These are phyloP conservation scores for Orthonyx spaldingii DNA, from an alignment of 2,113 vertebrate genomes.

Conservation along the genomic window DNA sequence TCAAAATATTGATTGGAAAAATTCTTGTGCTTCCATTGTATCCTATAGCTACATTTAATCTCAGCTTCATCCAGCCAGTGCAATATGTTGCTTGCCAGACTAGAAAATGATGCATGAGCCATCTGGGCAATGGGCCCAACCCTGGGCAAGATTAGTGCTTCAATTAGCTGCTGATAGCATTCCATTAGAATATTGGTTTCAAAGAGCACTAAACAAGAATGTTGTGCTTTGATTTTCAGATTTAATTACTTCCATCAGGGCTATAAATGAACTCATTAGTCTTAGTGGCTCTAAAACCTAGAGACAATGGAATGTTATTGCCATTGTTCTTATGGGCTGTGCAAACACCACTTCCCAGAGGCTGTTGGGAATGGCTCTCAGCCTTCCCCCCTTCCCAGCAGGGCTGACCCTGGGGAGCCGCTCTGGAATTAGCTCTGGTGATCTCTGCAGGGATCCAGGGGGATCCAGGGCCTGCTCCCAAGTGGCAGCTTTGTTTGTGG, in stretches of 20 bases:
- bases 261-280: constrained; percentile 89
- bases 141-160: constrained; percentile 69
- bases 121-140: constrained; percentile 69
- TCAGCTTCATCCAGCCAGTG: neutral
- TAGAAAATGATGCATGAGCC: constrained; percentile 70
- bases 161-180: constrained; percentile 73
- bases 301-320: constrained; percentile 64
- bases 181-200: constrained; percentile 74
- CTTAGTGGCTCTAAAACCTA: constrained; percentile 73
- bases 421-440: neutral
- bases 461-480: neutral
- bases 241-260: constrained; percentile 88
- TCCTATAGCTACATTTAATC: constrained; percentile 10
- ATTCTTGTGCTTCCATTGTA: neutral
- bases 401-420: neutral
- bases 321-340: constrained; percentile 31
- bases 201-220: constrained; percentile 75
- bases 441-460: neutral
- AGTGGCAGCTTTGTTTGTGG: neutral
- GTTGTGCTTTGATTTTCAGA: constrained; percentile 73
- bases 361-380: neutral
- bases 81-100: constrained; percentile 61
- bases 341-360: constrained; percentile 6
- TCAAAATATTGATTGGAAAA: constrained; percentile 54
- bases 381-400: neutral